Evolutionary conservation across 2,888 invertebrate species (phyloP), one percentile per base, ranked within the genome.

Genomic region (Nycteola revayana): DNA sequence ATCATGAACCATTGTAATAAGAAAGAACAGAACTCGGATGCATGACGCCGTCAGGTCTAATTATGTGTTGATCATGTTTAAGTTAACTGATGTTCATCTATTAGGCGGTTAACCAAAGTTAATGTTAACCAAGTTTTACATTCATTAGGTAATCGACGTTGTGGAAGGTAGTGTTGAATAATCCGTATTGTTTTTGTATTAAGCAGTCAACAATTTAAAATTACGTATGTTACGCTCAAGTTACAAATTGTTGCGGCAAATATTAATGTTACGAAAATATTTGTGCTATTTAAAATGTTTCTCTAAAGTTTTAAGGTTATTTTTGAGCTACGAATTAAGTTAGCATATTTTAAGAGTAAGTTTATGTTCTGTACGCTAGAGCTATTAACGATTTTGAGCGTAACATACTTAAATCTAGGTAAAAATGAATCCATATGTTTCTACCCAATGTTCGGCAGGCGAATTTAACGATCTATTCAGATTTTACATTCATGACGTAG

Each of bases 91-190:
- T 53, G 54, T 63, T 60, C 40, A 54, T 52, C 59, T 54, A 50
- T 61, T 49, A 60, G 58, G 59, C 62, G 73, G 71, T 67, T 70
- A 66, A 70, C 70, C 66, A 69, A 69, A 66, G 65, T 50, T 60
- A 58, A 32, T 42, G 65, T 69, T 67, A 69, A 62, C 67, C 67
- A 67, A 56, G 51, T 66, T 68, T n/a, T 10, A 39, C 32, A 35
- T 43, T 70, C 46, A 62, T 59, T 70, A 69, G 60, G 65, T 71
- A 69, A 65, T 65, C 38, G 50, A 49, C 55, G 59, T 56, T 48
- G 53, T 41, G 34, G 42, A 41, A 31, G 34, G 29, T 24, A 39
- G 28, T 27, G 37, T 62, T 60, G 50, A 49, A 52, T 53, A 57
- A 39, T 40, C 34, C 26, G 47, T 52, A 49, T 58, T 58, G 49